Percentiles rank a stretch among this genome's conserved stretches.
phyloP scores from a whole-genome alignment of 2,113 vertebrate species.

The Dipodomys merriami region DNA sequence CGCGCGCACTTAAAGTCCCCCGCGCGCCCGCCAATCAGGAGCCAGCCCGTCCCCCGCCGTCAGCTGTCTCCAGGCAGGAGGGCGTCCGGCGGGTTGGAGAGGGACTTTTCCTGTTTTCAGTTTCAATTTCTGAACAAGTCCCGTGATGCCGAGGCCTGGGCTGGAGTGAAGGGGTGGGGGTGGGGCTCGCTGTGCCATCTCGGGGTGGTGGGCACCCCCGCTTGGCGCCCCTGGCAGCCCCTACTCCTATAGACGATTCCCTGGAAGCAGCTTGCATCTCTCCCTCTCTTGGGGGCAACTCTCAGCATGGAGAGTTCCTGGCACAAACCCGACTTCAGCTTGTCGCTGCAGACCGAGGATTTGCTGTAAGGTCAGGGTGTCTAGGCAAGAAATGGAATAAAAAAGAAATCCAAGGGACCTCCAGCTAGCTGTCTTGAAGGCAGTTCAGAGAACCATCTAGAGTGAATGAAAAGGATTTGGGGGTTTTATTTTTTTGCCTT shows the following conservation, averaged over 20 bases:
- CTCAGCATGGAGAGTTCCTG: too few species aligned
- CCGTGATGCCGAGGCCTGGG: background rate
- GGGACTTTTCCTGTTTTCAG: constrained; percentile 42
- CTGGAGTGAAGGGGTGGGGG: too few species aligned
- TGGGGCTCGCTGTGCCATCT: too few species aligned
- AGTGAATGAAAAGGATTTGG: background rate
- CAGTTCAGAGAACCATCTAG: background rate
- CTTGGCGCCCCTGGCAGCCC: rapidly evolving
- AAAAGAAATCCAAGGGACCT: background rate
- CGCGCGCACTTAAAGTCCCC: background rate
- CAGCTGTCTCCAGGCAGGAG: constrained; percentile 45
- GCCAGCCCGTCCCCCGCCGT: background rate
- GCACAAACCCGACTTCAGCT: too few species aligned
- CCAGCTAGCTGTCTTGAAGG: background rate
- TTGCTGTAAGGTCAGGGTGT: background rate
- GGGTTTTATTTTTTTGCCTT: background rate
- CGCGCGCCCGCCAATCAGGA: constrained; percentile 1
- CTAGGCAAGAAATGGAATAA: too few species aligned
- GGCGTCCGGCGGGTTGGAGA: background rate
- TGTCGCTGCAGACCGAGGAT: background rate
- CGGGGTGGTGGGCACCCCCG: background rate
- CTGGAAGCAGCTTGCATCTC: background rate
- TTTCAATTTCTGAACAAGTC: constrained; percentile 69
- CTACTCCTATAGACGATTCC: too few species aligned
- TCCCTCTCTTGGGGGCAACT: too few species aligned